Base-by-base conservation (phyloP, 2,797 vertebrate genomes). In the Gadopsis marmoratus region DNA sequence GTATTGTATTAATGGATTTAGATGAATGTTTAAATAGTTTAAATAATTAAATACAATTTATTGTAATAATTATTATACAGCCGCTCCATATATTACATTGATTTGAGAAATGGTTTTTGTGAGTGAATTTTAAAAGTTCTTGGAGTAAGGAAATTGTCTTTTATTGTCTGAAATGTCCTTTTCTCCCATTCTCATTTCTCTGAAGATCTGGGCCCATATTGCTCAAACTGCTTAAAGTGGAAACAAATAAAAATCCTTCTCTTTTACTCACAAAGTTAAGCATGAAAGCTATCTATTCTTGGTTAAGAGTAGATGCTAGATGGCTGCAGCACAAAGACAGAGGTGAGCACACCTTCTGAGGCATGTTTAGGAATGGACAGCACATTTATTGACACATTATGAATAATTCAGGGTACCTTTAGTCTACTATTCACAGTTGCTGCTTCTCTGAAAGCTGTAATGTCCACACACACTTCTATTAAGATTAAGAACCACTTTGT, bases 51-150 rank as follows among this genome's bases (percentile, higher is more conserved):
- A 53, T 23, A 10, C 12, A 21, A 11, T 26, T 16, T 45, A 17
- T 11, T 48, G 17, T 6, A 26, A 47, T 35, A n/a, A 35, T 74
- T 26, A 26, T 26, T 26, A 26, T 26, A 26, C 26, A 26, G 26
- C 26, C 26, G 26, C 26, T 26, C 26, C 26, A 26, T 48, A 7
- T 29, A 50, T 37, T 14, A 14, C 13, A 45, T 5, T 73, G 29
- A 55, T 61, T 14, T 4, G 0, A 29, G 19, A 58, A 3, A 13
- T 4, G 29, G 4, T 31, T 33, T n/a, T 56, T 26, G 17, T n/a
- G 26, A 47, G 10, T 55, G 53, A 58, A 19, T 10, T 47, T 59
- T 70, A 59, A 71, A 59, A 12, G 12, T 48, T 71, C 13, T 17
- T 37, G 5, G 21, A 23, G 41, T 21, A 53, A 67, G 4, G 19